Conservation (phyloP, 2,888 invertebrate species). For the Malacosoma neustria region DNA sequence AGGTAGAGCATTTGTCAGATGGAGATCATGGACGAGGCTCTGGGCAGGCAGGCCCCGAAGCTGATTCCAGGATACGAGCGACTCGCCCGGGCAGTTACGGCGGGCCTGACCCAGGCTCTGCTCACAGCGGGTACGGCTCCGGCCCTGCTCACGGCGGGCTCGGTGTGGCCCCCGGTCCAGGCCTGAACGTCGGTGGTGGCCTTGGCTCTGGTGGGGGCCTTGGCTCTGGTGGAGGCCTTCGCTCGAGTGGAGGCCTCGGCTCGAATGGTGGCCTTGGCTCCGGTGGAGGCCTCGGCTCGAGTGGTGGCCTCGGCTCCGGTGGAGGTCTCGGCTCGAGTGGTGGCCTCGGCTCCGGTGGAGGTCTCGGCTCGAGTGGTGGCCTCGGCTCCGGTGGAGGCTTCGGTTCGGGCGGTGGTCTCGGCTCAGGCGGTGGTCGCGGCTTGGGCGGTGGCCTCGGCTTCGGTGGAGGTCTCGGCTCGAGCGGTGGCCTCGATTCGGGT, state of each 20-base stretch:
- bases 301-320: constrained; percentile 24
- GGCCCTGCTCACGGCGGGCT: constrained; percentile 25
- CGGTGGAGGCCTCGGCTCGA: constrained; percentile 18
- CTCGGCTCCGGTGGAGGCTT: constrained; percentile 18
- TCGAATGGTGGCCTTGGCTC: constrained; percentile 14
- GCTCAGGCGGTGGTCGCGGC: constrained; percentile 14
- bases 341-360: constrained; percentile 25
- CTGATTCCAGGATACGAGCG: constrained; percentile 66
- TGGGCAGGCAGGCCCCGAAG: constrained; percentile 56
- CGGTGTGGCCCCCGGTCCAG: constrained; percentile 27
- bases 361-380: constrained; percentile 21
- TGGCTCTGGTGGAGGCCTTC: constrained; percentile 30
- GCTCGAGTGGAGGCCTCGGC: constrained; percentile 21
- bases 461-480: constrained; percentile 27
- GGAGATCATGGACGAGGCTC: constrained; percentile 49
- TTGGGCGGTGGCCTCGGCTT: constrained; percentile 18
- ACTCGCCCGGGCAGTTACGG: constrained; percentile 33
- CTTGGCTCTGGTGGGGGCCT: constrained; percentile 26
- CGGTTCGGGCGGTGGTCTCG: constrained; percentile 30
- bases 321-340: constrained; percentile 28
- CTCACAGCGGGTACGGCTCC: too few species aligned
- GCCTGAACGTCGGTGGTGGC: constrained; percentile 30
- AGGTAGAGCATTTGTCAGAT: constrained; percentile 31
- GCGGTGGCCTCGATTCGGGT: constrained; percentile 24
- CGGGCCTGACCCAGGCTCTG: too few species aligned